Conservation (phyloP, 2,113 vertebrate genomes). For the Colistium nudipinnis region DNA sequence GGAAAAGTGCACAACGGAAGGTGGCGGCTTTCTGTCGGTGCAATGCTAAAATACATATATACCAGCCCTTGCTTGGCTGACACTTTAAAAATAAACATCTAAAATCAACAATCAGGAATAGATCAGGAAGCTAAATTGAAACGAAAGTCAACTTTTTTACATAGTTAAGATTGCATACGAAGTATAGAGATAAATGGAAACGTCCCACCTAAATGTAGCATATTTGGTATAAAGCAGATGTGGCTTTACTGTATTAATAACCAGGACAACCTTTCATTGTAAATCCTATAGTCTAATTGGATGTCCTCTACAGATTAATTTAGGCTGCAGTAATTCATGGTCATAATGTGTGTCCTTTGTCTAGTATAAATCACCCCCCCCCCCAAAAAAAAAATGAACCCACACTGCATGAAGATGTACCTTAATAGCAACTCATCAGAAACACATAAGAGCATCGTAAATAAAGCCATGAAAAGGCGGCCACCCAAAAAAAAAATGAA, state of each 20-base stretch:
- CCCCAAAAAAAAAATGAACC: slow-evolving; percentile 40
- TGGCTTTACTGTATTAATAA: slow-evolving; percentile 6
- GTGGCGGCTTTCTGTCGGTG: not conserved
- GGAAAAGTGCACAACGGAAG: not conserved
- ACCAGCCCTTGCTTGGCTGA: not conserved
- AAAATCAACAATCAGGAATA: not conserved
- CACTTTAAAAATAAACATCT: too few relatives aligned
- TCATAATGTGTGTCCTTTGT: slow-evolving; percentile 52
- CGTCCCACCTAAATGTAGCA: not conserved
- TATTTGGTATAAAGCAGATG: slow-evolving; percentile 6
- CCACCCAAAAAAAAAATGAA: slow-evolving; percentile 72
- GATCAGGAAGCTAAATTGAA: not conserved
- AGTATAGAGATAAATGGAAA: not conserved
- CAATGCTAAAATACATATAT: slow-evolving; percentile 5
- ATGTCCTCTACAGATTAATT: slow-evolving; percentile 34
- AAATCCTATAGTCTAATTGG: slow-evolving; percentile 34
- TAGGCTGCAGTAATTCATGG: slow-evolving; percentile 44
- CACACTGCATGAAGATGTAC: slow-evolving; percentile 42
- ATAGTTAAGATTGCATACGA: not conserved
- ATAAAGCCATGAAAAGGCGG: slow-evolving; percentile 70
- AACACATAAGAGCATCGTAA: slow-evolving; percentile 66
- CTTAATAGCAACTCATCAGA: slow-evolving; percentile 62
- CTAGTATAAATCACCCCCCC: slow-evolving; percentile 49
- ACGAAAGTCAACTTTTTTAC: not conserved
- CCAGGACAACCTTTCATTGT: slow-evolving; percentile 4